Percentiles rank a stretch among this genome's conserved stretches.
These are phyloP conservation scores for Glaucopsyche alexis DNA, from an alignment of 2,888 invertebrate genomes.

Conservation along the genomic window DNA sequence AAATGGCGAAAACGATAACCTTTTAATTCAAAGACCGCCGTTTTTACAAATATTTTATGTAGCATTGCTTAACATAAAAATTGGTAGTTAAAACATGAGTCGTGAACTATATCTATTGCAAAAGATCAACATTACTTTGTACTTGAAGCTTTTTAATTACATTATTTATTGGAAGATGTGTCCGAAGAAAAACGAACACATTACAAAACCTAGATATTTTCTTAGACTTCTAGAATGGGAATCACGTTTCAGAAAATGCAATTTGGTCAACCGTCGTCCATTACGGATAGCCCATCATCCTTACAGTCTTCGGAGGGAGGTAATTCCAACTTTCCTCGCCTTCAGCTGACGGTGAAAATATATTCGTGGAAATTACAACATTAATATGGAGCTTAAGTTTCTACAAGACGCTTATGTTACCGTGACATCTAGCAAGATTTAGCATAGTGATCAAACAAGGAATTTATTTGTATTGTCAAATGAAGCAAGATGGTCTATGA, in stretches of 20 bases:
- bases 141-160: not conserved
- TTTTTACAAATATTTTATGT: slow-evolving; percentile 1
- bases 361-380: slow-evolving; percentile 7
- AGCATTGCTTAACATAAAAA: not conserved
- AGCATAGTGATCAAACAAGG: not conserved
- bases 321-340: not conserved
- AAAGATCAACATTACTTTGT: not conserved
- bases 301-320: not conserved
- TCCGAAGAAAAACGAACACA: too few species aligned
- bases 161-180: too few species aligned
- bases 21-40: slow-evolving; percentile 11
- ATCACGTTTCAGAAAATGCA: slow-evolving; percentile 22
- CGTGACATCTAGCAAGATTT: not conserved
- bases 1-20: not conserved
- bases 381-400: slow-evolving; percentile 11
- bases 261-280: slow-evolving; percentile 13
- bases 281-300: slow-evolving; percentile 3
- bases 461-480: not conserved
- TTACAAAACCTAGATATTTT: too few species aligned
- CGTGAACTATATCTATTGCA: not conserved
- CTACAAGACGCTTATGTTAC: not conserved
- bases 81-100: not conserved
- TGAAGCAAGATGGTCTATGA: not conserved
- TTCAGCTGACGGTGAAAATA: slow-evolving; percentile 4
- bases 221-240: not conserved